These are phyloP conservation scores for Drosophila aldrichi DNA, from an alignment of 2,888 invertebrate species.

Conservation along the genomic window DNA sequence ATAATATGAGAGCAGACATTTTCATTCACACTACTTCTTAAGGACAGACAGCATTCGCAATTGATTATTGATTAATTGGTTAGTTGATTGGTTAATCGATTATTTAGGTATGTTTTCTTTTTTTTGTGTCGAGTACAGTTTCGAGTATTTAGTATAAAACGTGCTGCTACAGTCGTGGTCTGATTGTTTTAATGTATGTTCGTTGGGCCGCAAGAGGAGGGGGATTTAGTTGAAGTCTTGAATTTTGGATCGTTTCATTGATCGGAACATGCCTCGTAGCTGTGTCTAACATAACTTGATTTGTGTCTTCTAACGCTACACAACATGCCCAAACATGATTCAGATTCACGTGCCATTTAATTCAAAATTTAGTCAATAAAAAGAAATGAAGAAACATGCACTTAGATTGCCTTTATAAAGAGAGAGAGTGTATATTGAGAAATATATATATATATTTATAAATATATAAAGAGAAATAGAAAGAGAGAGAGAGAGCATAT, in stretches of 20 bases:
- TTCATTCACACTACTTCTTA: constrained; percentile 49
- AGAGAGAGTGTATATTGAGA: constrained; percentile 23
- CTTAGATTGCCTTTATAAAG: constrained; percentile 65
- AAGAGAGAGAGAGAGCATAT: constrained; percentile 41
- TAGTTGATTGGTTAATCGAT: constrained; percentile 17
- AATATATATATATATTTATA: constrained; percentile 3
- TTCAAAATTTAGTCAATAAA: constrained; percentile 39
- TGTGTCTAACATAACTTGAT: constrained; percentile 6
- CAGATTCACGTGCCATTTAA: constrained; percentile 51
- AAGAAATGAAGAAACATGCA: constrained; percentile 60
- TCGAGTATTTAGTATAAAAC: constrained; percentile 30
- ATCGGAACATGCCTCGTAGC: constrained; percentile 40
- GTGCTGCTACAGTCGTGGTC: constrained; percentile 51
- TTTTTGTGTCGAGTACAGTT: constrained; percentile 8
- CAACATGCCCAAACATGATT: constrained; percentile 59
- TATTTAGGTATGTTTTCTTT: constrained; percentile 15
- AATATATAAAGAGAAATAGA: constrained; percentile 24
- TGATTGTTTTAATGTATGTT: constrained; percentile 10
- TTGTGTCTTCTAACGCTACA: constrained; percentile 62
- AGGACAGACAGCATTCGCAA: constrained; percentile 56
- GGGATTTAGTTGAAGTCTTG: background rate
- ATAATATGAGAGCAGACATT: constrained; percentile 36
- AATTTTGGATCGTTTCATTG: constrained; percentile 2
- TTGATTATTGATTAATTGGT: constrained; percentile 28
- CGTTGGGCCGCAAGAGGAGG: constrained; percentile 6